phyloP scores from a whole-genome alignment of 2,113 vertebrate species.

The Nyctereutes procyonoides region DNA sequence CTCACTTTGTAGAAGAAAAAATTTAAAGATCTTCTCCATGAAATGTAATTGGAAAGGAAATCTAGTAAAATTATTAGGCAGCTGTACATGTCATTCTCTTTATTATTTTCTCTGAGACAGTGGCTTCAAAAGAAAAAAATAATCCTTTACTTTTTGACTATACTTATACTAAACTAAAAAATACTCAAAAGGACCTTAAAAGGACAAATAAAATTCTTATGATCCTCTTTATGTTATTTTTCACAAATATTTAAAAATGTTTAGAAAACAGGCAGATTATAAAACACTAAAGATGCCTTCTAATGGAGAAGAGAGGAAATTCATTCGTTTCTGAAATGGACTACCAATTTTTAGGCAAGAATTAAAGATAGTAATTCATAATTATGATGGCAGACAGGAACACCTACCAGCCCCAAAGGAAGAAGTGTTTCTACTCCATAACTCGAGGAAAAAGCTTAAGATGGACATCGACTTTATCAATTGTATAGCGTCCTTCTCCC shows the following conservation, averaged over 20 bases:
- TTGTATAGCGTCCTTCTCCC: fast-evolving
- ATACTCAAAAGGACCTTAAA: not conserved
- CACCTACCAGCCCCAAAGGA: not conserved
- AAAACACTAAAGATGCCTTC: not conserved
- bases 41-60: slow-evolving; percentile 34
- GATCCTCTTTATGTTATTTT: not conserved
- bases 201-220: not conserved
- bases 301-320: not conserved
- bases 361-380: not conserved
- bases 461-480: not conserved
- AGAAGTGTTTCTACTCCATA: not conserved
- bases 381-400: not conserved
- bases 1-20: not conserved
- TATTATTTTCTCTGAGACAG: not conserved
- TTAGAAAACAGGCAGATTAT: not conserved
- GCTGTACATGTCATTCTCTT: not conserved
- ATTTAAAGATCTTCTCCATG: not conserved
- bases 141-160: not conserved
- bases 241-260: not conserved
- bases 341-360: not conserved
- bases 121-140: slow-evolving; percentile 35
- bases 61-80: not conserved
- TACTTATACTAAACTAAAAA: not conserved
- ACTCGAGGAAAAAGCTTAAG: not conserved
- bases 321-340: not conserved